phyloP scores from a whole-genome alignment of 2,797 vertebrate species.

The Rhabdomys pumilio region DNA sequence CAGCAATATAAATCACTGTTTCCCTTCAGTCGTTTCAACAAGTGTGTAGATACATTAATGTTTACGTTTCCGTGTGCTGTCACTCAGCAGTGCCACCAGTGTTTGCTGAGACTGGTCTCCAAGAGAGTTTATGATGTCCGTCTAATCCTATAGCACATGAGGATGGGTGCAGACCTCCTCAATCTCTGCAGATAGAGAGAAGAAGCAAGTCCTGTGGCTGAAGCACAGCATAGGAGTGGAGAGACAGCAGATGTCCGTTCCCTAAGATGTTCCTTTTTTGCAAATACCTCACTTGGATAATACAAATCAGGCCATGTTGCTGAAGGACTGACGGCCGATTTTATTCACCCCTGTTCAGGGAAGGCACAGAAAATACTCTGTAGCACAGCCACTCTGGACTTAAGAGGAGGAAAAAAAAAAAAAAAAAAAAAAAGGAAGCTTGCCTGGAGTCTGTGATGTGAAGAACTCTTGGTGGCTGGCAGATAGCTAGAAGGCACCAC shows the following conservation, averaged over 20 bases:
- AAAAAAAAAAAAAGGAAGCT: constrained; percentile 84
- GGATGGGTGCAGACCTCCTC: constrained; percentile 73
- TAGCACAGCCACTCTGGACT: constrained; percentile 84
- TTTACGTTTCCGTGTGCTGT: constrained; percentile 89
- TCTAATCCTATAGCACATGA: constrained; percentile 74
- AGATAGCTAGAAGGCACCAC: constrained; percentile 61
- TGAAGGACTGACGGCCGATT: constrained; percentile 89
- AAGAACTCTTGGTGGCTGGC: constrained; percentile 81
- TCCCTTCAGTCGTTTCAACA: constrained; percentile 84
- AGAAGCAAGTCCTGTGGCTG: constrained; percentile 82
- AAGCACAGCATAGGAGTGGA: constrained; percentile 71
- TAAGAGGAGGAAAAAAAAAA: constrained; percentile 82
- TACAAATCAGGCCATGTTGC: constrained; percentile 89
- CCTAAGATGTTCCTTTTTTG: constrained; percentile 81
- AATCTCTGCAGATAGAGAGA: constrained; percentile 75
- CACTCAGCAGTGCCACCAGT: constrained; percentile 82
- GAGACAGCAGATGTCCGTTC: constrained; percentile 78
- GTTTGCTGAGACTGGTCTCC: constrained; percentile 86
- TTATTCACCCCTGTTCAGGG: constrained; percentile 90
- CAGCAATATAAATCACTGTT: constrained; percentile 89
- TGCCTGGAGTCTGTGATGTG: constrained; percentile 78
- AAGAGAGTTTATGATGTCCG: constrained; percentile 80
- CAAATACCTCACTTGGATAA: constrained; percentile 92
- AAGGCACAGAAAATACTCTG: constrained; percentile 88
- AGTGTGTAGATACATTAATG: constrained; percentile 89